Conservation (phyloP, 2,888 invertebrate genomes). For the Nephrocerus scutellatus region DNA sequence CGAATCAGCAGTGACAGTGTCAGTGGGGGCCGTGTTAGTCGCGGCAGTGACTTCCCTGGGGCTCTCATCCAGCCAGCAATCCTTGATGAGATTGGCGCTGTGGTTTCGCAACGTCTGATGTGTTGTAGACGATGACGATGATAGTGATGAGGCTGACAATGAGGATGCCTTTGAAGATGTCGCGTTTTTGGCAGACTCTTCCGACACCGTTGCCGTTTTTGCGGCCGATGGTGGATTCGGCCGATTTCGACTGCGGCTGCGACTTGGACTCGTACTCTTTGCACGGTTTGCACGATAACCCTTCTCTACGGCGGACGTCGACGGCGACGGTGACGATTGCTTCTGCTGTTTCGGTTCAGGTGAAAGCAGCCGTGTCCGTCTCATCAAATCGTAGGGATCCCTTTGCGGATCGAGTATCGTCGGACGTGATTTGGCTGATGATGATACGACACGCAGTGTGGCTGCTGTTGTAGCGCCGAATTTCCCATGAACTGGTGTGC, state of each 20-base stretch:
- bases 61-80: slow-evolving; percentile 40
- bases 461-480: slow-evolving; percentile 50
- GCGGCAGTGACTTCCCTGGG: slow-evolving; percentile 25
- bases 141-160: too few relatives aligned
- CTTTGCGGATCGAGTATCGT: slow-evolving; percentile 58
- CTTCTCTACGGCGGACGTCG: slow-evolving; percentile 36
- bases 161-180: slow-evolving; percentile 3
- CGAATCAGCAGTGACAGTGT: slow-evolving; percentile 22
- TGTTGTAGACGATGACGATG: too few relatives aligned
- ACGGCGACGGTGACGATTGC: slow-evolving; percentile 7
- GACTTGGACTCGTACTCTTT: slow-evolving; percentile 54
- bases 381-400: slow-evolving; percentile 79
- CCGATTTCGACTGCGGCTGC: slow-evolving; percentile 52
- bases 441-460: slow-evolving; percentile 57
- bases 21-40: slow-evolving; percentile 30
- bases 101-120: too few relatives aligned
- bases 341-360: slow-evolving; percentile 46
- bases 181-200: slow-evolving; percentile 12
- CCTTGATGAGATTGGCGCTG: slow-evolving; percentile 23
- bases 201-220: slow-evolving; percentile 45
- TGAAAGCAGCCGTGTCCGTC: slow-evolving; percentile 65
- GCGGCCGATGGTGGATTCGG: slow-evolving; percentile 44
- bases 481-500: slow-evolving; percentile 30
- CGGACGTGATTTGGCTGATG: slow-evolving; percentile 54
- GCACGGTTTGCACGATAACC: slow-evolving; percentile 32